These are phyloP conservation scores for Orchestia grillus DNA, from an alignment of 1,140 invertebrate species.

Conservation along the genomic window DNA sequence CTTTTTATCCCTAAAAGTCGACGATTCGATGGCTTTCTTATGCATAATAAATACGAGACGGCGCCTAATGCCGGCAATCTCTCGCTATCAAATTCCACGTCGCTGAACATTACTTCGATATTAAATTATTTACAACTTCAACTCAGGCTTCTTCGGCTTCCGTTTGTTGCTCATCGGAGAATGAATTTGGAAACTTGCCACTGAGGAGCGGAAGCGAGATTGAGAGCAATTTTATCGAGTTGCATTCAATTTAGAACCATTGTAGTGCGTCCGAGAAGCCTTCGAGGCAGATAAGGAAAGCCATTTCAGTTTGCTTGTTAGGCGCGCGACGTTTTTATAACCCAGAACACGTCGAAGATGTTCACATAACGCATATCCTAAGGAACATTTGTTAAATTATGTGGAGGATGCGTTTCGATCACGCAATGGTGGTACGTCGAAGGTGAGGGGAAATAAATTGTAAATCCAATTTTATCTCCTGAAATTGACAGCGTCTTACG, in stretches of 20 bases:
- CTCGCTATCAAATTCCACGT: constrained; percentile 54
- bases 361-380: neutral
- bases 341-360: neutral
- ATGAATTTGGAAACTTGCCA: constrained; percentile 55
- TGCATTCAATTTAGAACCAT: constrained; percentile 22
- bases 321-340: neutral
- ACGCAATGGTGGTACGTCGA: no score
- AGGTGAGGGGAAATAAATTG: no score
- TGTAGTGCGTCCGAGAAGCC: neutral
- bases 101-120: constrained; percentile 47
- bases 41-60: constrained; percentile 51
- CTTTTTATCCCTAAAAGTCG: constrained; percentile 41
- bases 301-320: neutral
- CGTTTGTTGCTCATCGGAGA: constrained; percentile 47
- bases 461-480: no score
- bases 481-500: no score
- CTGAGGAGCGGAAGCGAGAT: constrained; percentile 15
- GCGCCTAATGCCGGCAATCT: constrained; percentile 43
- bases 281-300: neutral
- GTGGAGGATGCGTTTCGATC: no score
- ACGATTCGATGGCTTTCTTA: constrained; percentile 53
- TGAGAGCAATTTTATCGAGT: constrained; percentile 49
- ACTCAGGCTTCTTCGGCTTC: constrained; percentile 30
- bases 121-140: constrained; percentile 47
- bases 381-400: no score